phyloP scores from a whole-genome alignment of 92 coral and sea anemone genomes.

The Porites evermanni region DNA sequence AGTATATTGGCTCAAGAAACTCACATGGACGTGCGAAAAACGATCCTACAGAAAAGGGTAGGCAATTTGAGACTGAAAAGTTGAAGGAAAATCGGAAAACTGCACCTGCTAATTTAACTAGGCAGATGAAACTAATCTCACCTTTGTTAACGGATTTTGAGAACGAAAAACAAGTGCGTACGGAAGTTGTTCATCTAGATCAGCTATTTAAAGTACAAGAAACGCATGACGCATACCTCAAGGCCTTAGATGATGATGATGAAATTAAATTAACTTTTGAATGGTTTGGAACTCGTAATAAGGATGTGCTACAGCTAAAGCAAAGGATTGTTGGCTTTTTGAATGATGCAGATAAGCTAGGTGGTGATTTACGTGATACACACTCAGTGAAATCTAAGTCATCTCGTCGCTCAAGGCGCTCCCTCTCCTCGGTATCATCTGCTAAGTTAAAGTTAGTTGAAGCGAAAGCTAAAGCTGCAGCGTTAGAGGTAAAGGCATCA shows the following conservation, averaged over 20 bases:
- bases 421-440: conserved; percentile 7
- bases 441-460: conserved; percentile 44
- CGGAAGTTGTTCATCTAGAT: conserved; percentile 38
- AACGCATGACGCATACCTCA: conserved; percentile 4
- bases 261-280: too few species aligned
- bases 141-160: conserved; percentile 36
- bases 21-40: background rate
- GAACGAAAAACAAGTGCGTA: conserved; percentile 54
- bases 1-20: background rate
- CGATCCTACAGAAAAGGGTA: conserved; percentile 18
- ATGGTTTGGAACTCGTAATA: conserved; percentile 39
- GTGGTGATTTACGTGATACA: too few species aligned
- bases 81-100: conserved; percentile 9
- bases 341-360: background rate
- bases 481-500: conserved; percentile 43
- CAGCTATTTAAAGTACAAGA: conserved; percentile 45
- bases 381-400: conserved; percentile 14
- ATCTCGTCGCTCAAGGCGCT: conserved; percentile 12
- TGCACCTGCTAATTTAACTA: conserved; percentile 19
- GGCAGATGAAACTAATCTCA: conserved; percentile 30
- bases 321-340: background rate
- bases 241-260: conserved; percentile 8
- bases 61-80: conserved; percentile 10
- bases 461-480: conserved; percentile 58
- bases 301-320: background rate